Conservation (phyloP, 2,113 vertebrate genomes). For the Antechinus flavipes region DNA sequence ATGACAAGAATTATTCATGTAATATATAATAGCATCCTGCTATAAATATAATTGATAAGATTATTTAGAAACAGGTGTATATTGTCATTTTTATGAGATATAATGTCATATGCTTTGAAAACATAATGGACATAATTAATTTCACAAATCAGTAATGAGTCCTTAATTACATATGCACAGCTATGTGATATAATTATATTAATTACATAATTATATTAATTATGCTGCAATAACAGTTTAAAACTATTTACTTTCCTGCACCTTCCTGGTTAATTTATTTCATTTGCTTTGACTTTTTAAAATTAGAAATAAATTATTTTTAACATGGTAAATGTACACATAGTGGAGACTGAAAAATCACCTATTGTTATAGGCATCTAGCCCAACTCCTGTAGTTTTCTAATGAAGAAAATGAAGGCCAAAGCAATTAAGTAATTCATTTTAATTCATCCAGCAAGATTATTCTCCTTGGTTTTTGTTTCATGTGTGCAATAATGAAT, state of each 20-base stretch:
- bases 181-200: conserved; percentile 60
- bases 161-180: conserved; percentile 68
- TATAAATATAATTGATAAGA: conserved; percentile 30
- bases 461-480: background rate
- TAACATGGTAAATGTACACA: background rate
- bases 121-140: conserved; percentile 60
- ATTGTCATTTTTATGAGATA: conserved; percentile 52
- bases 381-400: background rate
- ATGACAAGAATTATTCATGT: background rate
- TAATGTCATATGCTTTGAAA: conserved; percentile 60
- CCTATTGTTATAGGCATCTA: background rate
- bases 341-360: background rate
- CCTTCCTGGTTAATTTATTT: background rate
- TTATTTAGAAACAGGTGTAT: conserved; percentile 48
- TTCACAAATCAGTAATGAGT: conserved; percentile 65
- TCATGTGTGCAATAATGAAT: background rate
- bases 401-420: background rate
- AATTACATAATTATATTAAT: background rate
- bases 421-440: background rate
- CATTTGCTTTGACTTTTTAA: background rate
- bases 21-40: background rate
- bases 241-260: background rate
- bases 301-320: background rate
- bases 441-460: background rate
- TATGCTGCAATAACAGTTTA: background rate